Conservation (phyloP, 2,797 vertebrate species). For the Myotis myotis region DNA sequence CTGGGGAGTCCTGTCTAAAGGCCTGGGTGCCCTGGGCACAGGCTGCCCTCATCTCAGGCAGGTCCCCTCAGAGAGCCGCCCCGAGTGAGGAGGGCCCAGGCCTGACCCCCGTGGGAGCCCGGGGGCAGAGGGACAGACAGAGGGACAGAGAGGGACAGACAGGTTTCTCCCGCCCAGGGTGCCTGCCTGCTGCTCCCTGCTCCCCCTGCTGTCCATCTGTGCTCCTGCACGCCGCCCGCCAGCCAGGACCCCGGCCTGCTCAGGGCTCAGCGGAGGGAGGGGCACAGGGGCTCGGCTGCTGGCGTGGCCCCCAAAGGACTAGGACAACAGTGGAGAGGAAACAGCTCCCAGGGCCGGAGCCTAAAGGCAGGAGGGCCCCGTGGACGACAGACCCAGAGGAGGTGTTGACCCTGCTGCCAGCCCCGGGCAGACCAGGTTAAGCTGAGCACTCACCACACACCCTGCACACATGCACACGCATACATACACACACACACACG, state of each 20-base stretch:
- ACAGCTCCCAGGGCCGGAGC: not conserved
- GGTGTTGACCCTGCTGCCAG: too few species aligned
- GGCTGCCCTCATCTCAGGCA: not conserved
- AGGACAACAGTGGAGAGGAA: not conserved
- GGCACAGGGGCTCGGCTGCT: not conserved
- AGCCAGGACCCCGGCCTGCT: not conserved
- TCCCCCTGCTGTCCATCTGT: not conserved
- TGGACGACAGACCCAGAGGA: rapidly evolving
- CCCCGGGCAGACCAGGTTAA: not conserved
- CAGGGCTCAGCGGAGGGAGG: not conserved
- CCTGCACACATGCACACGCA: rapidly evolving
- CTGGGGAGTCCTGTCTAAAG: too few species aligned
- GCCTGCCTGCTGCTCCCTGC: rapidly evolving
- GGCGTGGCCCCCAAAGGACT: rapidly evolving
- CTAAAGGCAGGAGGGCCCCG: not conserved
- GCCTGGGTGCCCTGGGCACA: too few species aligned
- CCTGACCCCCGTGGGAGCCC: not conserved
- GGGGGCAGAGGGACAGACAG: not conserved
- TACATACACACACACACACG: too few species aligned
- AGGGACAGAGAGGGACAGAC: too few species aligned
- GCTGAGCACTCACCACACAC: not conserved
- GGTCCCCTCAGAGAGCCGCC: rapidly evolving
- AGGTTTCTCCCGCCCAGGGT: not conserved
- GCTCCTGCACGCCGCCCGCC: rapidly evolving
- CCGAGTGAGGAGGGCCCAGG: not conserved